Evolutionary conservation across 2,888 invertebrate species (phyloP).

Genomic region (Dryomyza anilis): DNA sequence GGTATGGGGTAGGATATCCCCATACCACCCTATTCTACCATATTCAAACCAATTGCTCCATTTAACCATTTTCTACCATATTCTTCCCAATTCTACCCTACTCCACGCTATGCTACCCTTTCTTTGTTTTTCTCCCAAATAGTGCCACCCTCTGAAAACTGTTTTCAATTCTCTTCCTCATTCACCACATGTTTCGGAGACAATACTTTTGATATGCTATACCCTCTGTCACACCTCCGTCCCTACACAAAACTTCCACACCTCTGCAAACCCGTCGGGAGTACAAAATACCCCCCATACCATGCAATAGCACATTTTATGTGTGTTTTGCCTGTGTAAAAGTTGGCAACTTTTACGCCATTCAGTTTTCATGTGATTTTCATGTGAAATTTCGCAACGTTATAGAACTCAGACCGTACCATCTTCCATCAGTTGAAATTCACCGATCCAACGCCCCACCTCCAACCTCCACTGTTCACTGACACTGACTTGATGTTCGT

Average conservation of each 20-base stretch:
- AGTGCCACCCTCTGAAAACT: too few species aligned
- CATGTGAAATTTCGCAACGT: slow-evolving; percentile 32
- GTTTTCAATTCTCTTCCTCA: too few species aligned
- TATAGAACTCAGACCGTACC: background rate
- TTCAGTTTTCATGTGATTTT: slow-evolving; percentile 32
- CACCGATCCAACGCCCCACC: background rate
- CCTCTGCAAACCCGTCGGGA: background rate
- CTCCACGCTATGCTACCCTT: too few species aligned
- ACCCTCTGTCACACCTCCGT: background rate
- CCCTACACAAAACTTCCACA: background rate
- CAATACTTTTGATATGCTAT: too few species aligned
- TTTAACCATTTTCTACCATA: too few species aligned
- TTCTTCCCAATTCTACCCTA: too few species aligned
- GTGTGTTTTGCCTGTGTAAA: slow-evolving; percentile 2
- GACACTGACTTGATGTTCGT: background rate
- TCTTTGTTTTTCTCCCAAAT: too few species aligned
- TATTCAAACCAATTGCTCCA: too few species aligned
- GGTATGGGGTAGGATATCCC: too few species aligned
- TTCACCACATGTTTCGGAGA: too few species aligned
- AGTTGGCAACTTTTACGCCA: slow-evolving; percentile 29
- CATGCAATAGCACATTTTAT: slow-evolving; percentile 2
- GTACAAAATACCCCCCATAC: background rate
- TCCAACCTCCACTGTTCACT: background rate
- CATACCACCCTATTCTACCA: too few species aligned
- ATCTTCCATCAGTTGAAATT: background rate